A percentile compares a stretch with the other conserved stretches of the same genome.
phyloP scores from a whole-genome alignment of 2,797 vertebrate genomes.

The Phaenicophaeus curvirostris region DNA sequence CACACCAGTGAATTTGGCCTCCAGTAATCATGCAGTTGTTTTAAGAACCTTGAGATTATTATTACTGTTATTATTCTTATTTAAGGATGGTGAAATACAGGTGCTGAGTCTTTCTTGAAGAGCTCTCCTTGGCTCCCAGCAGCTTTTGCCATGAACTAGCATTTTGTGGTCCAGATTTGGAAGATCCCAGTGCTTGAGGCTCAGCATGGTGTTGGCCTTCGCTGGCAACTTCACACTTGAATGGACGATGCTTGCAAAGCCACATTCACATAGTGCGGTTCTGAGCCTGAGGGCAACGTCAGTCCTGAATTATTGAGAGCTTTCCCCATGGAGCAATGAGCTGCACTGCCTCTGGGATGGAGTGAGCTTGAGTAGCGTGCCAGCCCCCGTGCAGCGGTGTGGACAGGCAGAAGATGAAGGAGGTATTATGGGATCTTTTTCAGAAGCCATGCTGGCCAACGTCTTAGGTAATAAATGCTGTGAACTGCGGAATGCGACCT shows the following conservation, averaged over 20 bases:
- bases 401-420: not conserved
- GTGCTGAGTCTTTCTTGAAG: not conserved
- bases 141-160: rapidly evolving
- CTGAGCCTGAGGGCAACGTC: rapidly evolving
- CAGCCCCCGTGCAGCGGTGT: rapidly evolving
- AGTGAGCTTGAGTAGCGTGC: not conserved
- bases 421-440: not conserved
- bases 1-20: rapidly evolving
- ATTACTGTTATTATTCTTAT: not conserved
- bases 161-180: rapidly evolving
- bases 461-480: not conserved
- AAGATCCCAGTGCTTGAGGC: rapidly evolving
- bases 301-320: rapidly evolving
- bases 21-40: not conserved
- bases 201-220: rapidly evolving
- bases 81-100: rapidly evolving
- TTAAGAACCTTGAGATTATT: not conserved
- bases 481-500: constrained; percentile 17
- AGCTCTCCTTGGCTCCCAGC: not conserved
- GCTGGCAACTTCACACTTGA: not conserved
- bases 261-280: rapidly evolving
- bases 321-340: not conserved
- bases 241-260: rapidly evolving
- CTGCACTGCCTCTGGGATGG: not conserved
- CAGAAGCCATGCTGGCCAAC: not conserved